phyloP scores from a whole-genome alignment of 2,888 invertebrate species.

The Poecilobothrus nobilitatus region DNA sequence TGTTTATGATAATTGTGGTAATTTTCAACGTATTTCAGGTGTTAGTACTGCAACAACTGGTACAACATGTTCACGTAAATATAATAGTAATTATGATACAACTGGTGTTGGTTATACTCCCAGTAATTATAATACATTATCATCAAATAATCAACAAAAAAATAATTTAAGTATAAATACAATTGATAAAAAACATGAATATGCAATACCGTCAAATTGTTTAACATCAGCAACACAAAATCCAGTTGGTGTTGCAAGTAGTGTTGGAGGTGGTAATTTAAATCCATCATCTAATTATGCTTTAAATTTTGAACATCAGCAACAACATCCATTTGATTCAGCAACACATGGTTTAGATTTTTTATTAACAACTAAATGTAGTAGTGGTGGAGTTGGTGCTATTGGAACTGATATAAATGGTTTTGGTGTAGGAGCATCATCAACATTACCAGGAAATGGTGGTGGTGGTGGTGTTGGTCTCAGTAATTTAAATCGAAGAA shows the following conservation, averaged over 20 bases:
- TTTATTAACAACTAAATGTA: background rate
- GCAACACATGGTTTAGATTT: background rate
- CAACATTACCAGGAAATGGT: background rate
- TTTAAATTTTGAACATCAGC: background rate
- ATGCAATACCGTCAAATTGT: constrained; percentile 40
- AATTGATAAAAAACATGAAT: constrained; percentile 31
- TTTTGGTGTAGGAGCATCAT: background rate
- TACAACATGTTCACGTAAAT: background rate
- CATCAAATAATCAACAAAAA: constrained; percentile 12
- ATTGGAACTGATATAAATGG: background rate
- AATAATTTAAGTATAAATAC: constrained; percentile 17
- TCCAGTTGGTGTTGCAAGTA: constrained; percentile 22
- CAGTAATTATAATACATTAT: constrained; percentile 26
- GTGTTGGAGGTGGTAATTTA: constrained; percentile 3
- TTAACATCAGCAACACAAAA: constrained; percentile 21
- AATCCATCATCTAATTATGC: background rate
- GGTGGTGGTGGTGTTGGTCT: background rate
- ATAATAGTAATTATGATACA: background rate
- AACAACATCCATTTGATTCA: background rate
- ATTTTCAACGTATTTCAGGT: background rate
- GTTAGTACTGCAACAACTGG: background rate
- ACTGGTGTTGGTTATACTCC: background rate
- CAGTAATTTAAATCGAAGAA: background rate
- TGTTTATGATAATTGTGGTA: constrained; percentile 4
- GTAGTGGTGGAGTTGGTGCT: background rate